Evolutionary conservation across 2,113 vertebrate genomes (phyloP), one percentile per base, ranked within the genome.

Genomic region (Neofelis nebulosa): DNA sequence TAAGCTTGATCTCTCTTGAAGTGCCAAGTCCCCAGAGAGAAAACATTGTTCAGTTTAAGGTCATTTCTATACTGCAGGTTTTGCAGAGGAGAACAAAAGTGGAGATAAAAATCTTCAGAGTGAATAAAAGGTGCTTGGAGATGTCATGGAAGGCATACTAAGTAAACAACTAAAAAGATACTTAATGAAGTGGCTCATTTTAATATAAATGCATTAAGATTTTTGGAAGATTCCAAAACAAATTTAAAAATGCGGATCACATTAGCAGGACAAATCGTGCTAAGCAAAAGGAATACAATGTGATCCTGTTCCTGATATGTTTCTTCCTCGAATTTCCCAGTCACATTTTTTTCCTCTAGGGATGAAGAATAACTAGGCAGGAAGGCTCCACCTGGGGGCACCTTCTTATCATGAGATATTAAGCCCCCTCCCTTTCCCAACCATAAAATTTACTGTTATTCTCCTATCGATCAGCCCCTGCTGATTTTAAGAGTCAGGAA

Each of bases 401-500:
- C 41, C 27, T 95, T 84, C 87, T 92, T 96, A 66, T 78, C 31
- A 31, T 29, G 57, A 88, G 92, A 63, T 48, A 81, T 4, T 19
- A 65, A 48, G 12, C 10, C 57, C 71, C 33, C 71, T 83, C 45
- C 45, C 10, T 13, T 13, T 65, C 73, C 14, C 12, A 89, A 31
- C 45, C 52, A 38, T 71, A 80, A 41, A 23, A 91, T 79, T 95
- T 81, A 85, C 78, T 57, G 31, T 68, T 94, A 74, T 92, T 94
- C 52, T 95, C 69, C 5, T 80, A 92, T 92, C 2, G 2, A 94
- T 97, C 80, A 36, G 48, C n/a, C 10, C 80, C 91, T 94, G 71
- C 88, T 95, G 88, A 94, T 96, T 96, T 94, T 82, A 80, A 84
- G 81, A 97, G 84, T 89, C 95, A 96, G 73, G 55, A 0, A 8